These are phyloP conservation scores for Euplexia lucipara DNA, from an alignment of 2,888 invertebrate species.

Conservation along the genomic window DNA sequence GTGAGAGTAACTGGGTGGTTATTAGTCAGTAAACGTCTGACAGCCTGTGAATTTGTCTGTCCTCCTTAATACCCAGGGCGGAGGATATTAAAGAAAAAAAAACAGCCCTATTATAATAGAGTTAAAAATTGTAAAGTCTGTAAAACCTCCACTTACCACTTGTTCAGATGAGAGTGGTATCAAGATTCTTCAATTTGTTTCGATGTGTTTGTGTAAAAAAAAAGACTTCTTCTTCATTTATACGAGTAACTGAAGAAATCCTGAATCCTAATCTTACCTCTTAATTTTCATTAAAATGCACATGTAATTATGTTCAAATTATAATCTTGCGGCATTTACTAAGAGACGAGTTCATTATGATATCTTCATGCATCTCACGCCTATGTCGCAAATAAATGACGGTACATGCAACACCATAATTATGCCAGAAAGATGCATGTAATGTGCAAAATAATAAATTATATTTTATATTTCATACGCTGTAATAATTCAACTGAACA, in stretches of 20 bases:
- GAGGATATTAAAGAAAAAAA: too few relatives aligned
- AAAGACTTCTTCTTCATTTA: background rate
- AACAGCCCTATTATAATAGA: too few relatives aligned
- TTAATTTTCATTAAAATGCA: constrained; percentile 10
- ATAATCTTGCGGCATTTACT: constrained; percentile 7
- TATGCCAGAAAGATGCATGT: background rate
- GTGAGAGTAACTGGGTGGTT: too few relatives aligned
- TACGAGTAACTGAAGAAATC: background rate
- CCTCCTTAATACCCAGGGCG: too few relatives aligned
- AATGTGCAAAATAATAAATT: constrained; percentile 13
- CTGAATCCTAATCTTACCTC: background rate
- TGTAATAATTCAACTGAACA: constrained; percentile 9
- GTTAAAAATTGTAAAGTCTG: background rate
- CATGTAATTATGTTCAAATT: constrained; percentile 6
- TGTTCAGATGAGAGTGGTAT: background rate
- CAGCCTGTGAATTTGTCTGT: too few relatives aligned
- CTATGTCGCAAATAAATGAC: constrained; percentile 3
- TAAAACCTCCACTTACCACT: background rate
- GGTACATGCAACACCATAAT: constrained; percentile 1
- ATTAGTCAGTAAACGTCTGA: too few relatives aligned
- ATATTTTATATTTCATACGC: background rate
- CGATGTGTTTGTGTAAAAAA: too few relatives aligned
- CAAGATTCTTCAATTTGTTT: constrained; percentile 10
- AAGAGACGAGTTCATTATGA: constrained; percentile 4
- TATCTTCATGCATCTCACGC: constrained; percentile 22